These are phyloP conservation scores for Drosophila nasuta DNA, from an alignment of 1,140 invertebrate species.

Conservation along the genomic window DNA sequence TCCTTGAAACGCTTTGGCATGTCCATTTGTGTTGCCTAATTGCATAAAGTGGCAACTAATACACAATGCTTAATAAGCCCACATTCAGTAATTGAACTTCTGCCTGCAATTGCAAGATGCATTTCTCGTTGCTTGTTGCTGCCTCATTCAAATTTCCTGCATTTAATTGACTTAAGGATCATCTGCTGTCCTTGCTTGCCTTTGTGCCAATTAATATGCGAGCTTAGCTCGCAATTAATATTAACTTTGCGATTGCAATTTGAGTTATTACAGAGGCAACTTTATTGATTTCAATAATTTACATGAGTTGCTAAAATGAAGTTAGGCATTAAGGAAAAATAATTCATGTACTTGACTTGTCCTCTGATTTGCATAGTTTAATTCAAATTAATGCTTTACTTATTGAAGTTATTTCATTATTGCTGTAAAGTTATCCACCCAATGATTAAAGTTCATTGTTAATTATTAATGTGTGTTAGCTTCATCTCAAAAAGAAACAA, in stretches of 20 bases:
- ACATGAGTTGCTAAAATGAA: too few relatives aligned
- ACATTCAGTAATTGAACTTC: constrained; percentile 52
- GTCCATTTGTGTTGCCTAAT: constrained; percentile 53
- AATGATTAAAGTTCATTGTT: too few relatives aligned
- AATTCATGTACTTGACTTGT: too few relatives aligned
- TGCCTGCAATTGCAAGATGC: constrained; percentile 26
- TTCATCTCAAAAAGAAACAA: too few relatives aligned
- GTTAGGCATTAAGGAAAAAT: too few relatives aligned
- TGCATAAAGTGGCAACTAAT: constrained; percentile 58
- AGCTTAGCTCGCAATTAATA: background rate
- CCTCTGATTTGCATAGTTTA: too few relatives aligned
- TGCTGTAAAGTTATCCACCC: too few relatives aligned
- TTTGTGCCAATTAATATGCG: background rate
- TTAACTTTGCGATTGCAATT: background rate
- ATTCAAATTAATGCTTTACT: too few relatives aligned
- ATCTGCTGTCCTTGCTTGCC: background rate
- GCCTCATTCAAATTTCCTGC: constrained; percentile 1
- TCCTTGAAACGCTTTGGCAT: constrained; percentile 50
- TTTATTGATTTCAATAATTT: too few relatives aligned
- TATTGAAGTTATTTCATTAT: too few relatives aligned
- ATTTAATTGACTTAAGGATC: constrained; percentile 32
- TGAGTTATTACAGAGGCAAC: too few relatives aligned
- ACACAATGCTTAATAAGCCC: constrained; percentile 56
- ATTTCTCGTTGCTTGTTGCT: background rate
- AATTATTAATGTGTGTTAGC: too few relatives aligned